phyloP scores from a whole-genome alignment of 2,888 invertebrate genomes.

The Zootermopsis nevadensis region DNA sequence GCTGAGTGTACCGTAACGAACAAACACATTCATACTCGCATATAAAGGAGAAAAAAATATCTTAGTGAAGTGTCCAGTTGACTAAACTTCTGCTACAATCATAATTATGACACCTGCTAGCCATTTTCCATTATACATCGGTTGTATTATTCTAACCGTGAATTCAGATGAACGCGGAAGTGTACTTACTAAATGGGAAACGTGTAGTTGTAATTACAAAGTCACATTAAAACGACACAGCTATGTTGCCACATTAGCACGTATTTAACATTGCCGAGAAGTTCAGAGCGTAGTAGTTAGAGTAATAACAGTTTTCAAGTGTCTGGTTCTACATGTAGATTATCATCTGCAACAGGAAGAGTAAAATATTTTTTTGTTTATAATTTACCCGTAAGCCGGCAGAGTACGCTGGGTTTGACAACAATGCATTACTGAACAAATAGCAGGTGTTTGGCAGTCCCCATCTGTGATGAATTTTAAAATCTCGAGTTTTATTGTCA shows the following conservation, averaged over 20 bases:
- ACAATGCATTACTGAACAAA: neutral
- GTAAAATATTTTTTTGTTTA: neutral
- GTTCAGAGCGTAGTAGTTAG: neutral
- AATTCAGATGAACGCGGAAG: slow-evolving; percentile 28
- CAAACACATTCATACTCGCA: slow-evolving; percentile 14
- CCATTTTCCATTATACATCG: neutral
- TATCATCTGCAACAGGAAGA: neutral
- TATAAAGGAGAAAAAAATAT: neutral
- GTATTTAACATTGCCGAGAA: neutral
- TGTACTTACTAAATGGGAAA: neutral
- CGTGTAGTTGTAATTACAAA: slow-evolving; percentile 3
- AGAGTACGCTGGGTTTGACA: neutral
- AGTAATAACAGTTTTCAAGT: neutral
- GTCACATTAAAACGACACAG: slow-evolving; percentile 7
- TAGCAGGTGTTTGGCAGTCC: neutral
- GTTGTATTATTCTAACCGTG: neutral
- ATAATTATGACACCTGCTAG: slow-evolving; percentile 31
- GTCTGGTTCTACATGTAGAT: neutral
- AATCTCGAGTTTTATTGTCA: neutral
- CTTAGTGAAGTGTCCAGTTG: neutral
- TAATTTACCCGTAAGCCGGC: neutral
- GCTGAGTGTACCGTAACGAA: slow-evolving; percentile 14
- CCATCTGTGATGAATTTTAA: slow-evolving; percentile 5
- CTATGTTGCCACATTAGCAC: slow-evolving; percentile 24
- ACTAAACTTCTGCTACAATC: neutral